Evolutionary conservation across 2,113 vertebrate genomes (phyloP), one percentile per base, ranked within the genome.

Genomic region (Ptyas mucosa): DNA sequence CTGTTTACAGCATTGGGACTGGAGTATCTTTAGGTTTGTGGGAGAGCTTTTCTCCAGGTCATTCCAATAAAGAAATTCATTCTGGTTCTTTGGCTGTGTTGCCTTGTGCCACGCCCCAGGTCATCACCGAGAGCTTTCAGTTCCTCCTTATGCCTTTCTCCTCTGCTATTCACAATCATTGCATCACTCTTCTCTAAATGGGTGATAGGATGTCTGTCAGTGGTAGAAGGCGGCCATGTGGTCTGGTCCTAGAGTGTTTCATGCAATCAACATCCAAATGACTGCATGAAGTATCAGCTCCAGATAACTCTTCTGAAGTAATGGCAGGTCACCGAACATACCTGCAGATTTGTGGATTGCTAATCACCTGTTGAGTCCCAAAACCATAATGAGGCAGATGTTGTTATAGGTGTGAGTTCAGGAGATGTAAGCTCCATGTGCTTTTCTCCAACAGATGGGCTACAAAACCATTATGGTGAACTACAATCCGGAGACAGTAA

Each of bases 391-490:
- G 46, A 87, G 85, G 49, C 49, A 52, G 12, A 29, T 49, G 23
- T 3, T 24, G 4, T 34, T 58, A 15, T 3, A 46, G 51, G 23
- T n/a, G 39, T 54, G 49, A 1, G 12, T 55, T 91, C 34, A 49
- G 12, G 2, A 0, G 23, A 8, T 39, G 6, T 43, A 11, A 43
- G 21, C 34, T 53, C 43, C 3, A 15, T 34, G 3, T 39, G 21
- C 39, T 88, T 43, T n/a, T 49, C 23, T 18, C 8, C 64, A 5
- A 3, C 92, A 99, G 99, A 99, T 99, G 99, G 99, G 99, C 15
- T 99, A 98, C 95, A 99, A 99, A 97, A 99, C 99, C 0, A 99
- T 99, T 96, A 99, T 99, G 99, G 99, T 99, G 95, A 99, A 99
- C 97, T 99, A 99, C 97, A 99, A 99, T 96, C 99, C 99, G 0